Conservation (phyloP, 1,140 invertebrate species). For the Formica exsecta region DNA sequence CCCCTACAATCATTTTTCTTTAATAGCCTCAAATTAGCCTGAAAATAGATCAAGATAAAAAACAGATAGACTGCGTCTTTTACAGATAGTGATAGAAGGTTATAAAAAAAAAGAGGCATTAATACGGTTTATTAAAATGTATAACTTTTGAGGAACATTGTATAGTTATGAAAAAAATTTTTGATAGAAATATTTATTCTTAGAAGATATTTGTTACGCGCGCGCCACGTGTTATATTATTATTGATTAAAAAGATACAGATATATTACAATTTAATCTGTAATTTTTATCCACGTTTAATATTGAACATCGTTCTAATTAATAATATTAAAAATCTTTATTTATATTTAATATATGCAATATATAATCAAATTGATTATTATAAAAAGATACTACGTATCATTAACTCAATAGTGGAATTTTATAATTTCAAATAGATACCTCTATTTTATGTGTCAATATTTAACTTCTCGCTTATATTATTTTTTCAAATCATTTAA, state of each 20-base stretch:
- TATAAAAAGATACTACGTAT: not conserved
- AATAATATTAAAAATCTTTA: not conserved
- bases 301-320: not conserved
- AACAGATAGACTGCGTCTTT: not conserved
- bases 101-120: not conserved
- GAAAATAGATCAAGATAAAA: constrained; percentile 1
- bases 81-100: not conserved
- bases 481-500: not conserved
- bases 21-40: not conserved
- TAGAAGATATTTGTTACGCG: not conserved
- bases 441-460: not conserved
- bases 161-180: not conserved
- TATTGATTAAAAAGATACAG: not conserved
- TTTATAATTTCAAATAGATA: constrained; percentile 4
- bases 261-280: not conserved
- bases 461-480: not conserved
- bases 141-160: not conserved
- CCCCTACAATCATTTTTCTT: not conserved
- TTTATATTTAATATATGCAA: not conserved
- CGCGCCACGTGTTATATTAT: not conserved
- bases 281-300: constrained; percentile 1
- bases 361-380: not conserved
- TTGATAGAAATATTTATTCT: not conserved
- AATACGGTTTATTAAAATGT: not conserved
- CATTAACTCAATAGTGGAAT: not conserved